These are phyloP conservation scores for Tetragonisca angustula DNA, from an alignment of 2,888 invertebrate genomes.

Conservation along the genomic window DNA sequence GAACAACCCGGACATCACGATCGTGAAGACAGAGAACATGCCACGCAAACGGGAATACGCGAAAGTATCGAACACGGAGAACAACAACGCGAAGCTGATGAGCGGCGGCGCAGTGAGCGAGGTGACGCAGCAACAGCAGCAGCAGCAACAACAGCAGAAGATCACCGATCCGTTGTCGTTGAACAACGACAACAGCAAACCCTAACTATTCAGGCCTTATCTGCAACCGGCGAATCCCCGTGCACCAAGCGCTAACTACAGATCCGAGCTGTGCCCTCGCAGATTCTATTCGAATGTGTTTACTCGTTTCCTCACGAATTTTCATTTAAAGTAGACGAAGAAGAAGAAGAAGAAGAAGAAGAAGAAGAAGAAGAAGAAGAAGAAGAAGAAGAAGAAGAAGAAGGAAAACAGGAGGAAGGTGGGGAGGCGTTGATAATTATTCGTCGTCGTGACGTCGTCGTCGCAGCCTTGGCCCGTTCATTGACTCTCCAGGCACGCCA, in stretches of 20 bases:
- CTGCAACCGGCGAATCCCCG: constrained; percentile 77
- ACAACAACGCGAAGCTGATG: constrained; percentile 83
- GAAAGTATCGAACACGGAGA: constrained; percentile 83
- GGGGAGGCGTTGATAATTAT: constrained; percentile 8
- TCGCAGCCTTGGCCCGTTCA: constrained; percentile 43
- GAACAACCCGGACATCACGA: constrained; percentile 87
- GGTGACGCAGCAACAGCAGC: constrained; percentile 67
- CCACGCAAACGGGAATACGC: constrained; percentile 82
- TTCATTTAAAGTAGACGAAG: constrained; percentile 79
- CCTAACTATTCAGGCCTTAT: constrained; percentile 84
- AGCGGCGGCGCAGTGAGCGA: constrained; percentile 82
- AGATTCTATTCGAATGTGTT: constrained; percentile 82
- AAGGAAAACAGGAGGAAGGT: background rate
- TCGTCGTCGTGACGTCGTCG: constrained; percentile 26
- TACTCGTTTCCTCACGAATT: constrained; percentile 82
- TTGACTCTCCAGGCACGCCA: constrained; percentile 45
- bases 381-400: background rate
- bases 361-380: too few species aligned
- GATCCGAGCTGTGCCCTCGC: constrained; percentile 77
- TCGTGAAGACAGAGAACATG: constrained; percentile 86
- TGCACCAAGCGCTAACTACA: constrained; percentile 65
- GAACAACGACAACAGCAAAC: constrained; percentile 83
- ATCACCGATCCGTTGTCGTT: constrained; percentile 79
- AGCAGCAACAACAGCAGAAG: constrained; percentile 68
- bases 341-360: too few species aligned